Evolutionary conservation across 2,888 invertebrate genomes (phyloP), one percentile per base, ranked within the genome.

Genomic region (Apoda limacodes): DNA sequence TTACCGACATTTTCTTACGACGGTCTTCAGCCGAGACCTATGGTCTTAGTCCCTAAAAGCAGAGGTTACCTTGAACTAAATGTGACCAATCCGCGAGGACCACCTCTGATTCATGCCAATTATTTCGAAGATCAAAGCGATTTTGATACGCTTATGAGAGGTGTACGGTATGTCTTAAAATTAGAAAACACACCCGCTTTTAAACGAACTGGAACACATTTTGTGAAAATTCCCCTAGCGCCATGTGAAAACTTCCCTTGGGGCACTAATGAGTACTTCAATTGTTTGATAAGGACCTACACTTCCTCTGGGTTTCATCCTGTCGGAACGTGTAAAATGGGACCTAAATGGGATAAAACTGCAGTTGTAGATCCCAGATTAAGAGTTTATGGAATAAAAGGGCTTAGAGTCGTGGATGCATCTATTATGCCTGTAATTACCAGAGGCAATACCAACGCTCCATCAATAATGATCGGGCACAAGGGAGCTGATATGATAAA

Each of bases 401-500:
- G 81, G 3, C 52, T 89, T 1, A 76, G 92, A 29, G 90, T 92
- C 0, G 85, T 86, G 1, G 92, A 92, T 55, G 87, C 89, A 0
- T 90, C 90, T 4, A 86, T 93, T 21, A 93, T 93, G 91, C 93
- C 93, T 0, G 70, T 65, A 1, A 85, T 92, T 14, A 75, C 88
- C 1, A 88, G 90, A 39, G 91, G 89, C 1, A 93, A 93, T 54
- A 92, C 92, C 0, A 92, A 92, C 49, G 93, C 89, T 0, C 88
- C 92, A 0, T 82, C 84, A 0, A 87, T 92, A 28, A 94, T 94
- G 94, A 91, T 94, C 17, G 94, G 87, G 1, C 94, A 95, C 55
- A 93, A 93, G 59, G 93, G 92, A 3, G 85, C 93, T 0, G 94
- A 93, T 72, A 76, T 93, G 52, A 87, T 93, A 34, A 93, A 93